These are phyloP conservation scores for Polia nebulosa DNA, from an alignment of 2,888 invertebrate genomes.

Conservation along the genomic window DNA sequence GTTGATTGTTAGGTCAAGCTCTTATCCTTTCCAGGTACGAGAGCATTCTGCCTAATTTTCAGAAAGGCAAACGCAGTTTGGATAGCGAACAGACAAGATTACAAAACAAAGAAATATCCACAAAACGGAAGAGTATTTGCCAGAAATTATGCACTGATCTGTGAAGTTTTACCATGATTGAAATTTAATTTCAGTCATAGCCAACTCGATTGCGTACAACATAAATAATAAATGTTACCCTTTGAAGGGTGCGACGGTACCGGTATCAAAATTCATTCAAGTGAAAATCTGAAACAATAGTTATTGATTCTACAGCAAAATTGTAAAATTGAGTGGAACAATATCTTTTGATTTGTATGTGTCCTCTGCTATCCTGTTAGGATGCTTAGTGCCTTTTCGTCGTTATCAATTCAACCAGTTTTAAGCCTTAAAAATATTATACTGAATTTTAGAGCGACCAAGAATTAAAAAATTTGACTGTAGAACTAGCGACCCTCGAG, in stretches of 20 bases:
- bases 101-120: too few relatives aligned
- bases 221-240: conserved; percentile 2
- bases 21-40: not conserved
- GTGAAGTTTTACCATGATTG: not conserved
- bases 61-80: not conserved
- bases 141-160: not conserved
- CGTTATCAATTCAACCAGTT: not conserved
- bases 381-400: not conserved
- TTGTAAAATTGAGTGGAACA: not conserved
- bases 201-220: not conserved
- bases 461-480: too few relatives aligned
- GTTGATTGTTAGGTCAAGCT: not conserved
- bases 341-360: not conserved
- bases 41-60: not conserved
- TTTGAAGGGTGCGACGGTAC: not conserved
- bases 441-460: not conserved
- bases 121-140: not conserved
- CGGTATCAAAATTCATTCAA: conserved; percentile 2
- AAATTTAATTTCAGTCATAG: not conserved
- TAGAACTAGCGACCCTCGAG: too few relatives aligned
- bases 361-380: not conserved
- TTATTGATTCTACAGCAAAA: not conserved
- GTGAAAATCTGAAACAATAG: conserved; percentile 9
- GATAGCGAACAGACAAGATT: not conserved
- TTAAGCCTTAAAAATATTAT: not conserved